Percentiles rank a stretch among this genome's conserved stretches.
Evolutionary conservation across 2,113 vertebrate genomes (phyloP).

Genomic region (Eupsittula cactorum): DNA sequence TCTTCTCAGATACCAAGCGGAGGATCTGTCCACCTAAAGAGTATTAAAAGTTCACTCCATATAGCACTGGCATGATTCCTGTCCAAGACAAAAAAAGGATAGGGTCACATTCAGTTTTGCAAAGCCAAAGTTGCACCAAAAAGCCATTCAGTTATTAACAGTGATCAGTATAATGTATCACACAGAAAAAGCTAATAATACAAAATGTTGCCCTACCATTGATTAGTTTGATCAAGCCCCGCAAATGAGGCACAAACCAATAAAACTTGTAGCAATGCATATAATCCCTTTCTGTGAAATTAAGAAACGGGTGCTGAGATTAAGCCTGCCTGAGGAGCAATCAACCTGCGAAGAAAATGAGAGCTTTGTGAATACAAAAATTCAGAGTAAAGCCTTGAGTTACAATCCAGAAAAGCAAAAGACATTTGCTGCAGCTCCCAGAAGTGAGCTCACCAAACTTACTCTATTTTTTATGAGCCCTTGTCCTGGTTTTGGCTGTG

Average conservation of each 20-base stretch:
- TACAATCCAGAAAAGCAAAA: neutral
- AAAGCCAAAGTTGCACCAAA: neutral
- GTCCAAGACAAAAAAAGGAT: neutral
- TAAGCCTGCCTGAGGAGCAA: neutral
- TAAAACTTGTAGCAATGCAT: neutral
- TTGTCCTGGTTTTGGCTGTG: neutral
- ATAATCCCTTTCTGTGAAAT: neutral
- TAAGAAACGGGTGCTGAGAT: neutral
- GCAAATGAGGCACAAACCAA: neutral
- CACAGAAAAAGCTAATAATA: neutral
- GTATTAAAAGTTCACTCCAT: neutral
- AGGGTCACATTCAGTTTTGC: neutral
- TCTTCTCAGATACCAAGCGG: neutral
- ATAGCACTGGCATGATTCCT: neutral
- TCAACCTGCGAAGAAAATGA: neutral
- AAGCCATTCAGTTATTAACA: neutral
- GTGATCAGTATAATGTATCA: neutral
- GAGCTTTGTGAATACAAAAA: neutral
- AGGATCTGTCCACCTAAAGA: neutral
- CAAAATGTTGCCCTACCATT: neutral
- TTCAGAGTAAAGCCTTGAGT: neutral
- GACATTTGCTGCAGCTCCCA: neutral
- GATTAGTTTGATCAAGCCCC: neutral
- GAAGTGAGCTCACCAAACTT: neutral
- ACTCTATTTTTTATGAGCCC: neutral